Percentiles rank a stretch among this genome's conserved stretches.
phyloP scores from a whole-genome alignment of 2,888 invertebrate species.

The Lithodes maja region DNA sequence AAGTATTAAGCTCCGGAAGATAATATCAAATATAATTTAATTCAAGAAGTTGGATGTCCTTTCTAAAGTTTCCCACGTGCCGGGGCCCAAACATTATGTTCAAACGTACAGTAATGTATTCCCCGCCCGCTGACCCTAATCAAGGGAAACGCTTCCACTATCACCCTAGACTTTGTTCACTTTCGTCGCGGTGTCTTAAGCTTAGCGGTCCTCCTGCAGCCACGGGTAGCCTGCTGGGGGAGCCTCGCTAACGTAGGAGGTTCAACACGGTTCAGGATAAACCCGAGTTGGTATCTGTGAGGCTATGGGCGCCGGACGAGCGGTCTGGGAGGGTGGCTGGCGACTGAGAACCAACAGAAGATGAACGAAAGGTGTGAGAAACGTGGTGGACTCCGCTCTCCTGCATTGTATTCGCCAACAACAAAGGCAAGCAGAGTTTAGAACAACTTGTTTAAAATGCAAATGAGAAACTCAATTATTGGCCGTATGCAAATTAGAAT shows the following conservation, averaged over 20 bases:
- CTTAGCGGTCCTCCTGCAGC: conserved; percentile 6
- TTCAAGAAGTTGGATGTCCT: conserved; percentile 58
- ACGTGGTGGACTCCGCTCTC: conserved; percentile 56
- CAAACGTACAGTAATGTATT: conserved; percentile 67
- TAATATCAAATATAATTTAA: conserved; percentile 53
- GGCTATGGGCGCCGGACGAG: neutral
- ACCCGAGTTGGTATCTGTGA: no score
- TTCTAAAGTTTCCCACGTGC: conserved; percentile 54
- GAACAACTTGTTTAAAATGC: conserved; percentile 90
- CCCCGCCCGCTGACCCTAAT: conserved; percentile 64
- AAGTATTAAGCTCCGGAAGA: neutral
- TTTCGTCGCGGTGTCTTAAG: conserved; percentile 59
- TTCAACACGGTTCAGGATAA: no score
- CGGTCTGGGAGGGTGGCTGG: neutral
- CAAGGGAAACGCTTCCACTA: conserved; percentile 62
- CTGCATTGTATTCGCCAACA: conserved; percentile 70
- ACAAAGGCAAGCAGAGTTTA: conserved; percentile 70
- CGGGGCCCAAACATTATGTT: conserved; percentile 64
- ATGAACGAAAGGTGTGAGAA: conserved; percentile 64
- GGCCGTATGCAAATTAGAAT: conserved; percentile 92
- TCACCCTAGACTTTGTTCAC: conserved; percentile 51
- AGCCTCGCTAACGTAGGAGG: no score
- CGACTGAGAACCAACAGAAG: conserved; percentile 36
- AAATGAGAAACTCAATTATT: conserved; percentile 95
- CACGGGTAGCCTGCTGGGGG: neutral